Conservation (phyloP, 2,888 invertebrate species). For the Tetramorium bicarinatum region DNA sequence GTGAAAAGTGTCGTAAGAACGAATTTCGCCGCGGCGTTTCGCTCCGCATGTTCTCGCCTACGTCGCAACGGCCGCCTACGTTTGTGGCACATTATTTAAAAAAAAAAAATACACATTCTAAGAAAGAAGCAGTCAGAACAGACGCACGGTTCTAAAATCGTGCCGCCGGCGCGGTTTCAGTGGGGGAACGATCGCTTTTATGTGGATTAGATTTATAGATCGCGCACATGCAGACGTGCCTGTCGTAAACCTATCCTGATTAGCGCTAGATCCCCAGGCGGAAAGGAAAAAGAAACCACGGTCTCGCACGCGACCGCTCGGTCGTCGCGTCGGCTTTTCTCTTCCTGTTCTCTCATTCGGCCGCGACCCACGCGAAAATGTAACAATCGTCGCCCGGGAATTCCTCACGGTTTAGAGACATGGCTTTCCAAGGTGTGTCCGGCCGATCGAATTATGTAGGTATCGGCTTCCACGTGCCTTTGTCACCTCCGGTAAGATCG, state of each 20-base stretch:
- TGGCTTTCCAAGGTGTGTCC: constrained; percentile 52
- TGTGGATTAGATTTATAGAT: constrained; percentile 10
- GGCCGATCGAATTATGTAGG: constrained; percentile 4
- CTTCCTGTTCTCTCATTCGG: constrained; percentile 43
- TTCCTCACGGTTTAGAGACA: constrained; percentile 45
- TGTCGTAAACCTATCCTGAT: constrained; percentile 30
- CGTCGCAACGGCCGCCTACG: not conserved
- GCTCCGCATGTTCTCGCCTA: not conserved
- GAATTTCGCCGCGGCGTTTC: constrained; percentile 9
- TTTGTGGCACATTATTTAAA: not conserved
- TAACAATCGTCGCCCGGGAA: constrained; percentile 48
- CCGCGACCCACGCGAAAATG: constrained; percentile 53
- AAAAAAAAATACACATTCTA: not conserved
- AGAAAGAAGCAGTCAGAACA: not conserved
- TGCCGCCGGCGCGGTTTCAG: not conserved
- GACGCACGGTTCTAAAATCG: not conserved
- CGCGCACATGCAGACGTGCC: not conserved
- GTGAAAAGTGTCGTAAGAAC: not conserved
- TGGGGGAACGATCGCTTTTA: not conserved
- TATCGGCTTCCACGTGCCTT: constrained; percentile 48
- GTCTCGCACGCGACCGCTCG: constrained; percentile 14
- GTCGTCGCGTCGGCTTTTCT: constrained; percentile 19
- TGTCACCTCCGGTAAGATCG: constrained; percentile 18
- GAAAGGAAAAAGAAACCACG: not conserved
- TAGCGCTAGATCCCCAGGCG: constrained; percentile 25